Evolutionary conservation across 1,140 invertebrate species (phyloP).

Genomic region (Cardiocondyla obscurior): DNA sequence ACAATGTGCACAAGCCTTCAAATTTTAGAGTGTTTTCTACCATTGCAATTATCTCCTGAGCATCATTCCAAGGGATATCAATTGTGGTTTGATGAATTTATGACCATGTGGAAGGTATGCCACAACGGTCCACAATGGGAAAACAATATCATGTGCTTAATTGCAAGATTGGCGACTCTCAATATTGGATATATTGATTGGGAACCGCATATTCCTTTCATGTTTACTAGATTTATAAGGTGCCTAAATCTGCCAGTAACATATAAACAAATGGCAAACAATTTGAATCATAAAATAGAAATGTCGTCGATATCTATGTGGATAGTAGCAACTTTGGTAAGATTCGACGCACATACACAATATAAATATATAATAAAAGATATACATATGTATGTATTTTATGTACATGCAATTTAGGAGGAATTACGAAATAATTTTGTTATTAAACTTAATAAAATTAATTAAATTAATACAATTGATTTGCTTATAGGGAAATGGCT

Average conservation of each 20-base stretch:
- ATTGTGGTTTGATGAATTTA: constrained; percentile 94
- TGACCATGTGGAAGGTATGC: constrained; percentile 90
- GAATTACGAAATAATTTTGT: too few species aligned
- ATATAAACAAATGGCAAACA: constrained; percentile 86
- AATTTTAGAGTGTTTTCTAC: constrained; percentile 90
- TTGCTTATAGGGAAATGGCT: constrained; percentile 85
- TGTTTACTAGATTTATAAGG: constrained; percentile 92
- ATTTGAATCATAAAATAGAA: constrained; percentile 84
- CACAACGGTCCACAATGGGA: constrained; percentile 90
- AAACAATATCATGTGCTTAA: constrained; percentile 88
- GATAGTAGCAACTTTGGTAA: constrained; percentile 76
- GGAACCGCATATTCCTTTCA: constrained; percentile 91
- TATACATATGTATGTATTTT: neutral
- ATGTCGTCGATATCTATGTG: constrained; percentile 85
- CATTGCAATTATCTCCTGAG: constrained; percentile 87
- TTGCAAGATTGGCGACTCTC: constrained; percentile 89
- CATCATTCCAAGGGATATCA: constrained; percentile 87
- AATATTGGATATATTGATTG: constrained; percentile 95
- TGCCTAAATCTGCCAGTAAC: constrained; percentile 92
- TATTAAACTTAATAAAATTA: too few species aligned
- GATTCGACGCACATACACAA: constrained; percentile 5
- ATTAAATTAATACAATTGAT: too few species aligned
- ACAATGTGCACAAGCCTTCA: constrained; percentile 86
- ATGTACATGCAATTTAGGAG: too few species aligned
- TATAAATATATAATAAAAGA: neutral